phyloP scores from a whole-genome alignment of 2,797 vertebrate species.

The Petrocephalus schoutedeni region DNA sequence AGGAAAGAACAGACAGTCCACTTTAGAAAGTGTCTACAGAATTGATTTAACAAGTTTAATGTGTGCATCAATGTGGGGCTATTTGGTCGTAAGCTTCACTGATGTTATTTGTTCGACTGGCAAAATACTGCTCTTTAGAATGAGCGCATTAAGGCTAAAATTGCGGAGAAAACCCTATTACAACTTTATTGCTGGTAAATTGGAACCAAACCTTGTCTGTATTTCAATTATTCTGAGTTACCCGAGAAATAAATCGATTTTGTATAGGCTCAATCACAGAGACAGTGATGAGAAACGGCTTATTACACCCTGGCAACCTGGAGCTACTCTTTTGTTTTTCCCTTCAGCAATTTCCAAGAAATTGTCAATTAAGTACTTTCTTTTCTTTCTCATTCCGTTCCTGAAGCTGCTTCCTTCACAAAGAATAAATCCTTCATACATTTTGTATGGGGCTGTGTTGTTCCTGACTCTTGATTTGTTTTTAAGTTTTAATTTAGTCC shows the following conservation, averaged over 20 bases:
- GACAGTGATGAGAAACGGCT: conserved; percentile 85
- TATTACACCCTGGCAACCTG: conserved; percentile 81
- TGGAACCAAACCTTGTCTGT: conserved; percentile 93
- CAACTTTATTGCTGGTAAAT: conserved; percentile 95
- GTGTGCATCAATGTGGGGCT: conserved; percentile 82
- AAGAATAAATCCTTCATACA: conserved; percentile 32
- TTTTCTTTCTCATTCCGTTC: conserved; percentile 66
- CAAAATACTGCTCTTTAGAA: conserved; percentile 89
- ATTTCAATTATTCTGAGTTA: conserved; percentile 95
- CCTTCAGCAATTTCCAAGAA: conserved; percentile 83
- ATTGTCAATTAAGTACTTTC: conserved; percentile 90
- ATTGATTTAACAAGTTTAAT: conserved; percentile 94
- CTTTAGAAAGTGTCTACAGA: conserved; percentile 82
- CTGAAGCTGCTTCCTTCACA: conserved; percentile 74
- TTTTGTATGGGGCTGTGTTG: conserved; percentile 39
- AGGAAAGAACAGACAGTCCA: conserved; percentile 77
- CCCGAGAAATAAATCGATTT: conserved; percentile 88
- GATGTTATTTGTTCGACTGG: conserved; percentile 91
- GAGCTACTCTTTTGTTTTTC: conserved; percentile 65
- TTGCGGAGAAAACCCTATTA: conserved; percentile 93
- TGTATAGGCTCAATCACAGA: conserved; percentile 81
- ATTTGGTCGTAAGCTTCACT: conserved; percentile 88
- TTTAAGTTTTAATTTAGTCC: conserved; percentile 49
- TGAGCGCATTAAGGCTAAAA: conserved; percentile 93
- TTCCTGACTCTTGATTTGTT: conserved; percentile 36